phyloP scores from a whole-genome alignment of 2,113 vertebrate genomes.

The Carassius gibelio region DNA sequence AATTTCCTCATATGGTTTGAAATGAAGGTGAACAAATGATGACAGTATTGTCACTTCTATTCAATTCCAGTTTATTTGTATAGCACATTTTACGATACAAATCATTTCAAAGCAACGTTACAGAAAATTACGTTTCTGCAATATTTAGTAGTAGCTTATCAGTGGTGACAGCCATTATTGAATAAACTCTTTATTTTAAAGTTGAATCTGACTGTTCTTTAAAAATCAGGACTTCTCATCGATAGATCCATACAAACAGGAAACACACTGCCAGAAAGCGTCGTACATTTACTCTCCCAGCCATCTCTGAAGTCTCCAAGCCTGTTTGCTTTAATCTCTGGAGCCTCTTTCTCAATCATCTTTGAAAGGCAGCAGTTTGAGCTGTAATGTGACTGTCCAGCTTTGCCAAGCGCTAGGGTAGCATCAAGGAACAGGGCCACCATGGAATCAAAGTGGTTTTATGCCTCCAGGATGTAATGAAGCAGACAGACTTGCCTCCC shows the following conservation, averaged over 20 bases:
- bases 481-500: constrained; percentile 34
- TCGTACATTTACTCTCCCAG: neutral
- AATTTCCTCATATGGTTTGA: neutral
- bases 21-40: neutral
- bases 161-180: neutral
- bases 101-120: no score
- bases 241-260: neutral
- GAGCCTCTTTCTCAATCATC: constrained; percentile 62
- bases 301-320: neutral
- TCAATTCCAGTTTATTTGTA: no score
- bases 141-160: no score
- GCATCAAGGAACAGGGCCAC: constrained; percentile 41
- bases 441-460: constrained; percentile 51
- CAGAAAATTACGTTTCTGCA: no score
- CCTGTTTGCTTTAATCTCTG: constrained; percentile 46
- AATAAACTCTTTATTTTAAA: neutral
- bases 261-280: neutral
- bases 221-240: neutral
- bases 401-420: constrained; percentile 13
- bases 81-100: no score
- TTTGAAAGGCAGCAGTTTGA: constrained; percentile 30
- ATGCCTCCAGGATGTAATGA: constrained; percentile 28
- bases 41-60: neutral
- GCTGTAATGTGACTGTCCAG: constrained; percentile 26
- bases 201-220: neutral